phyloP scores from a whole-genome alignment of 2,888 invertebrate species.

The Elegia similella region DNA sequence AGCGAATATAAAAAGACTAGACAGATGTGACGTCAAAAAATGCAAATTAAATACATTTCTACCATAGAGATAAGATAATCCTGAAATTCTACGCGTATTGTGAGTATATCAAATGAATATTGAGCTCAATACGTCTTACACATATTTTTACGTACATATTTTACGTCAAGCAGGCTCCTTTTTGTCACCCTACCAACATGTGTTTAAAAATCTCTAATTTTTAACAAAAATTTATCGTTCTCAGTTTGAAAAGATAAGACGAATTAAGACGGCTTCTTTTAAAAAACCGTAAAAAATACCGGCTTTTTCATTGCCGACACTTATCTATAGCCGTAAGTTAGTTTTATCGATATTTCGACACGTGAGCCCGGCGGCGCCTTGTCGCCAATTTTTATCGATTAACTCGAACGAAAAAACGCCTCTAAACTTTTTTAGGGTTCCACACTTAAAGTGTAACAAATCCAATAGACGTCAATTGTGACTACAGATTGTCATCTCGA shows the following conservation, averaged over 20 bases:
- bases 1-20: too few relatives aligned
- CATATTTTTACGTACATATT: too few relatives aligned
- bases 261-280: slow-evolving; percentile 24
- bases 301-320: slow-evolving; percentile 2
- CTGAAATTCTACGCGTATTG: too few relatives aligned
- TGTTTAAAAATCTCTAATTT: slow-evolving; percentile 8
- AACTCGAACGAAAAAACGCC: slow-evolving; percentile 13
- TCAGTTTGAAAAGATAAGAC: slow-evolving; percentile 21
- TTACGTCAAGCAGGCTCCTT: too few relatives aligned
- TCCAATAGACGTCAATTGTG: too few relatives aligned
- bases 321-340: slow-evolving; percentile 31
- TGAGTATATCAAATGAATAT: too few relatives aligned
- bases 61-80: too few relatives aligned
- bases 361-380: slow-evolving; percentile 50
- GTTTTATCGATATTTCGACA: slow-evolving; percentile 61
- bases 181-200: slow-evolving; percentile 13
- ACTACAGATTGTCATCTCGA: too few relatives aligned
- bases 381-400: slow-evolving; percentile 42
- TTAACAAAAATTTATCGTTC: slow-evolving; percentile 9
- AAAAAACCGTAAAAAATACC: slow-evolving; percentile 16
- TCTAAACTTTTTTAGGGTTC: background rate
- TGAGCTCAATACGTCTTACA: too few relatives aligned
- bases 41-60: too few relatives aligned
- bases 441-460: too few relatives aligned
- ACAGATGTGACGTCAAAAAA: too few relatives aligned